These are phyloP conservation scores for Tenebrio molitor DNA, from an alignment of 1,140 invertebrate species.

Conservation along the genomic window DNA sequence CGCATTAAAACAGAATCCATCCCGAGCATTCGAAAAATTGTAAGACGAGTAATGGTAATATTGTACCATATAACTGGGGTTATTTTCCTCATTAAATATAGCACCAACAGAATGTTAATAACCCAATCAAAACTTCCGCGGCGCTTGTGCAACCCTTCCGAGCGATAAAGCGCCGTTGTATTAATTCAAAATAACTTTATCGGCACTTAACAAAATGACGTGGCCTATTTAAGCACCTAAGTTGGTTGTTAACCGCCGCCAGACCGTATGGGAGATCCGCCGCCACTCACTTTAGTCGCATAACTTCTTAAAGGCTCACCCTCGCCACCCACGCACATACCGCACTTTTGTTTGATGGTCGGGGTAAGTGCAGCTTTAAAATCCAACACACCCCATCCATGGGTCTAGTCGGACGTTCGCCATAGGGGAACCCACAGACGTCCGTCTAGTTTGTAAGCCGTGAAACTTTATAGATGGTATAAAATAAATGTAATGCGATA, in stretches of 20 bases:
- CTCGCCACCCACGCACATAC: conserved; percentile 10
- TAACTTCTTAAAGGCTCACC: conserved; percentile 11
- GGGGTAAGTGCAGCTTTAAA: conserved; percentile 41
- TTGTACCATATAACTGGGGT: conserved; percentile 10
- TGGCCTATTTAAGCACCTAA: conserved; percentile 40
- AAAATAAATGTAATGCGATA: conserved; percentile 50
- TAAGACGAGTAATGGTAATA: conserved; percentile 8
- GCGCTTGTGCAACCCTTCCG: conserved; percentile 28
- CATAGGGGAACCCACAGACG: conserved; percentile 21
- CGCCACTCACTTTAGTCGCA: neutral
- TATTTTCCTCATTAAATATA: conserved; percentile 40
- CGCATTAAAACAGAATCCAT: neutral
- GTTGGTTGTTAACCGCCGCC: conserved; percentile 35
- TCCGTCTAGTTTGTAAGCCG: conserved; percentile 31
- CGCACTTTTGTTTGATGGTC: conserved; percentile 39
- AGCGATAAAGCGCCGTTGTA: conserved; percentile 41
- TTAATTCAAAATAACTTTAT: conserved; percentile 50
- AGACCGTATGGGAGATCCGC: conserved; percentile 20
- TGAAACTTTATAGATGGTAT: conserved; percentile 46
- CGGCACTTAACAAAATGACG: conserved; percentile 43
- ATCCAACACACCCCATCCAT: conserved; percentile 29
- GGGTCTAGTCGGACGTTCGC: neutral
- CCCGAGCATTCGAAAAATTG: conserved; percentile 8
- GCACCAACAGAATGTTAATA: conserved; percentile 41
- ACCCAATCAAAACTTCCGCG: conserved; percentile 45